phyloP scores from a whole-genome alignment of 2,113 vertebrate genomes.

The Dipodomys spectabilis region DNA sequence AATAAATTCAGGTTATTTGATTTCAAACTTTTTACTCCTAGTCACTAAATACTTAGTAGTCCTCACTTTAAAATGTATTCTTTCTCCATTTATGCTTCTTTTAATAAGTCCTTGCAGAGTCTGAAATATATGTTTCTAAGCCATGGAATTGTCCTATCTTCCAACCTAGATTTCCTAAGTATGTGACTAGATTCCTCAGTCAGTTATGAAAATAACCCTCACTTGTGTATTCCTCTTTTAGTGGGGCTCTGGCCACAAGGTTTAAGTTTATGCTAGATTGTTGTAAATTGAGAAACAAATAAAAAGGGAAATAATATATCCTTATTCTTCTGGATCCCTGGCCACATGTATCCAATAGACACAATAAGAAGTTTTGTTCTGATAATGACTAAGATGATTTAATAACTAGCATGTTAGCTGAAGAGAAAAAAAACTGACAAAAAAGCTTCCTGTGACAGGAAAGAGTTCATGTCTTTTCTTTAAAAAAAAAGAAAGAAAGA shows the following conservation, averaged over 20 bases:
- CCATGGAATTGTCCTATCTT: neutral
- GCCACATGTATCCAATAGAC: slow-evolving; percentile 60
- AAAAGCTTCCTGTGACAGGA: neutral
- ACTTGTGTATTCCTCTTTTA: slow-evolving; percentile 57
- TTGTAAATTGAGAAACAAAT: slow-evolving; percentile 69
- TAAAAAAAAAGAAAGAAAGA: neutral
- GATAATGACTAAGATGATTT: slow-evolving; percentile 65
- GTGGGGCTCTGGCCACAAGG: slow-evolving; percentile 41
- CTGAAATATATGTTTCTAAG: slow-evolving; percentile 43
- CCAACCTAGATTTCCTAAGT: neutral
- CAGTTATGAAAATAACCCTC: slow-evolving; percentile 51
- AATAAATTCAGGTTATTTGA: neutral
- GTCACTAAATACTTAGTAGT: neutral
- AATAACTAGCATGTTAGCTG: neutral
- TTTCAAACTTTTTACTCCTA: neutral
- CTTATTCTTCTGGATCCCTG: slow-evolving; percentile 19
- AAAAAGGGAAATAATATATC: slow-evolving; percentile 64
- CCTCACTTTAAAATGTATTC: neutral
- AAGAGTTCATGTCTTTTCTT: neutral
- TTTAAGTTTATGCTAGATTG: slow-evolving; percentile 65
- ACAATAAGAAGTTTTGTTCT: slow-evolving; percentile 54
- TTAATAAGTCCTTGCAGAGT: neutral
- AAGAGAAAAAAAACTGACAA: slow-evolving; percentile 38
- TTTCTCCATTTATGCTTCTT: neutral
- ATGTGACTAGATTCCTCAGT: neutral